Evolutionary conservation across 2,888 invertebrate genomes (phyloP), one percentile per base, ranked within the genome.

Genomic region (Mechanitis messenoides): DNA sequence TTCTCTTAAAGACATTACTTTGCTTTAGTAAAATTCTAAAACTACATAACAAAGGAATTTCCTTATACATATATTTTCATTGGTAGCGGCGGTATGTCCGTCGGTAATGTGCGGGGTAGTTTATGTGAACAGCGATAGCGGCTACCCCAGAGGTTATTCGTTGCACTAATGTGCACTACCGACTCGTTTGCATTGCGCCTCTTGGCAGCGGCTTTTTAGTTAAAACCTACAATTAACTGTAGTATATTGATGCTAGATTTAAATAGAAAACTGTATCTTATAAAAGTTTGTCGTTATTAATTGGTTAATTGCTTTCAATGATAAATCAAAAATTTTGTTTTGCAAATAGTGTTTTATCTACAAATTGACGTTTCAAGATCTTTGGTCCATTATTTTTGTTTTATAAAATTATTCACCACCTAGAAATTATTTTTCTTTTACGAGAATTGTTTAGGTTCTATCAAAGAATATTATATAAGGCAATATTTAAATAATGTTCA

Each of bases 81-180:
- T 56, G 53, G 31, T 42, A 0, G 0, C 0, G 20, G 2, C 72
- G 31, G 72, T 86, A 76, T 79, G 86, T 84, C 3, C 42, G 62
- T 67, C 74, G 78, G 85, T 89, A 89, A 89, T 89, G 89, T 87
- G 78, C 78, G 69, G 73, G 70, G 81, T 89, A 87, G 87, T 90
- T 90, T 89, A 89, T 90, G 89, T 84, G 74, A 73, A 74, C 72
- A 71, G 85, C 83, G 89, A 90, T 90, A 90, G 87, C 83, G 82
- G 80, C 78, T 73, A 72, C 83, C 79, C 78, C 81, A 79, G 83
- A 85, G 89, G 89, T 87, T 88, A 87, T 86, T 87, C 89, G 87
- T 88, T 87, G 77, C 77, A 78, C 87, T 89, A 90, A 90, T 90
- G 89, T 89, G 78, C 81, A 74, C 75, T 76, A 77, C 81, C 86